Conservation (phyloP, 2,797 vertebrate genomes). For the Sciurus vulgaris region DNA sequence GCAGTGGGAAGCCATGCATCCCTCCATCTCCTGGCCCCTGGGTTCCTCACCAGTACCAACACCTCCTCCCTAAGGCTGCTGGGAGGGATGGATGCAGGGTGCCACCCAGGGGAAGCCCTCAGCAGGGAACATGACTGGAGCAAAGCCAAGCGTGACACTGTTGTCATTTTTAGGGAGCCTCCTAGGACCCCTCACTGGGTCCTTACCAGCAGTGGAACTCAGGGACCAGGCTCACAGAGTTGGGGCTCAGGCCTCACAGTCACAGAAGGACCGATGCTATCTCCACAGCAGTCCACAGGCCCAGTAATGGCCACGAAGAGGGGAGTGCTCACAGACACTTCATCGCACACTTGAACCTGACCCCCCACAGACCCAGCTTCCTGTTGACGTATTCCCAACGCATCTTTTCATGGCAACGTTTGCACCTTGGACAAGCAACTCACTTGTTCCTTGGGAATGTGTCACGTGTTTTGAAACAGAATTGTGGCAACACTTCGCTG, state of each 20-base stretch:
- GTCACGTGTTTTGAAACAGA: background rate
- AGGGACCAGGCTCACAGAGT: no score
- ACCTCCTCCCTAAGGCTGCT: background rate
- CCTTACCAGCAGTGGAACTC: background rate
- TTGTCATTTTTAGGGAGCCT: background rate
- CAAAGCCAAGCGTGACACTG: background rate
- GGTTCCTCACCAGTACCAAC: accelerated
- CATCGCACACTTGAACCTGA: accelerated
- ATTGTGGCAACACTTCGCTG: background rate
- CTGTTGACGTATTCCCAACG: background rate
- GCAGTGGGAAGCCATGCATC: accelerated
- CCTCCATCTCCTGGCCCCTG: background rate
- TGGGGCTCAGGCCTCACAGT: background rate
- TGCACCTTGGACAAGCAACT: background rate
- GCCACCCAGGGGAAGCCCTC: background rate
- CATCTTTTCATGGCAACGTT: background rate
- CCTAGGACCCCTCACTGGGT: no score
- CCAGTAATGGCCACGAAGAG: background rate
- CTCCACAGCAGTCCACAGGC: background rate
- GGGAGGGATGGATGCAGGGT: no score
- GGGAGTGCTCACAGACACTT: background rate
- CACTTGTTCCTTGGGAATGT: background rate
- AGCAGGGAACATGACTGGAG: background rate
- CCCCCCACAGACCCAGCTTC: background rate
- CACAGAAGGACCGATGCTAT: background rate